A percentile compares a stretch with the other conserved stretches of the same genome.
phyloP scores from a whole-genome alignment of 2,888 invertebrate genomes.

The Campoletis raptor region DNA sequence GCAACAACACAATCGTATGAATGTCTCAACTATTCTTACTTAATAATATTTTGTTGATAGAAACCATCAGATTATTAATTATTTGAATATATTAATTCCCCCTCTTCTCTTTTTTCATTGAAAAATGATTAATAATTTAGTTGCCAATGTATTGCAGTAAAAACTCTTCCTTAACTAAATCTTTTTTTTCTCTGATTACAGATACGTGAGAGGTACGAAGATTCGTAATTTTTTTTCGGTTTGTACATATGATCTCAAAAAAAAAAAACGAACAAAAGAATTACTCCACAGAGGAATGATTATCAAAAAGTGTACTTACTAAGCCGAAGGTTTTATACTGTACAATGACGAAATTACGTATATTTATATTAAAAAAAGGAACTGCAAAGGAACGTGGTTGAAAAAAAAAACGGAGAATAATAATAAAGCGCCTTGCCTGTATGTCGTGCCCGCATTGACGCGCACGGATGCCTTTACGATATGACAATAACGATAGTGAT shows the following conservation, averaged over 20 bases:
- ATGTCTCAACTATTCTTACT: neutral
- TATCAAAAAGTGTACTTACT: slow-evolving; percentile 64
- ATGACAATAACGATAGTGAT: slow-evolving; percentile 66
- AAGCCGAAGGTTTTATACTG: slow-evolving; percentile 50
- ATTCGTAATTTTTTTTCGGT: slow-evolving; percentile 24
- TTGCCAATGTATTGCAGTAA: neutral
- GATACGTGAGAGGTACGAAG: slow-evolving; percentile 39
- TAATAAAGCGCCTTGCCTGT: slow-evolving; percentile 51
- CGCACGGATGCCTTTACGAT: slow-evolving; percentile 56
- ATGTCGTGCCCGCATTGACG: slow-evolving; percentile 60
- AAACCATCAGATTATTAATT: neutral
- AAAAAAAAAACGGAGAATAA: slow-evolving; percentile 27
- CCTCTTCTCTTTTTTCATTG: neutral
- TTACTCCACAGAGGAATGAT: slow-evolving; percentile 17
- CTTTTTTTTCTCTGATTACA: slow-evolving; percentile 48
- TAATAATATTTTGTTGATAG: neutral
- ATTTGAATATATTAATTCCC: neutral
- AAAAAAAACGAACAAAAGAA: slow-evolving; percentile 4
- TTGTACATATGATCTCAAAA: slow-evolving; percentile 64
- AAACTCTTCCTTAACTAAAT: neutral
- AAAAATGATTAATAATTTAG: neutral
- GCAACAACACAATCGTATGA: neutral
- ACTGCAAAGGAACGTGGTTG: slow-evolving; percentile 13
- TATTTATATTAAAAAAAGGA: slow-evolving; percentile 18
- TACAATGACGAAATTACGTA: slow-evolving; percentile 18